These are phyloP conservation scores for Pollachius pollachius DNA, from an alignment of 2,113 vertebrate species.

Conservation along the genomic window DNA sequence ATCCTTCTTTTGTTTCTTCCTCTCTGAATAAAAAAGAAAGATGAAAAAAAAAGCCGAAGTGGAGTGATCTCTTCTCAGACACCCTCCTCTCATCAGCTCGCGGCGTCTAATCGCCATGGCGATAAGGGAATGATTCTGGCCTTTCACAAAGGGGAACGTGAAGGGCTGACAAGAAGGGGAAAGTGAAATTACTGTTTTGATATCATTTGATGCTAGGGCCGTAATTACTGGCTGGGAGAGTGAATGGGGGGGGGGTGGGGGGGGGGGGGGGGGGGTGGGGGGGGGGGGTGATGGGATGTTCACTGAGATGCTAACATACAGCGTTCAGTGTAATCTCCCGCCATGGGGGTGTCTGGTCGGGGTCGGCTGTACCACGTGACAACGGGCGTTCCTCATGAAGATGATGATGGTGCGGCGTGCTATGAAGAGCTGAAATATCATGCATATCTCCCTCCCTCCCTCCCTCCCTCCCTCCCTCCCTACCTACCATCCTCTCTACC, in stretches of 20 bases:
- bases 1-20: constrained; percentile 39
- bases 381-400: constrained; percentile 60
- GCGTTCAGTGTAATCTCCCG: too few species aligned
- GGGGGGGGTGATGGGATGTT: neutral
- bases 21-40: too few species aligned
- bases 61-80: too few species aligned
- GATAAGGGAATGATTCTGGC: constrained; percentile 68
- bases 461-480: constrained; percentile 31
- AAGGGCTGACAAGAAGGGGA: constrained; percentile 49
- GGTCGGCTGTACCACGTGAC: constrained; percentile 39
- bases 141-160: constrained; percentile 60
- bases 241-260: constrained; percentile 8
- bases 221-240: constrained; percentile 66
- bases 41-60: too few species aligned
- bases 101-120: constrained; percentile 59
- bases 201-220: constrained; percentile 66
- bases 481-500: constrained; percentile 40
- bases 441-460: constrained; percentile 32
- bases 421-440: constrained; percentile 49
- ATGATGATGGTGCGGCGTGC: constrained; percentile 5
- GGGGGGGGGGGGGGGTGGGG: neutral
- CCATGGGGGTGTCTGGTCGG: constrained; percentile 42
- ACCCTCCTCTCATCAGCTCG: too few species aligned
- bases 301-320: too few species aligned
- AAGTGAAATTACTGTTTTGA: constrained; percentile 71